Conservation (phyloP, 2,888 invertebrate species). For the Encarsia formosa region DNA sequence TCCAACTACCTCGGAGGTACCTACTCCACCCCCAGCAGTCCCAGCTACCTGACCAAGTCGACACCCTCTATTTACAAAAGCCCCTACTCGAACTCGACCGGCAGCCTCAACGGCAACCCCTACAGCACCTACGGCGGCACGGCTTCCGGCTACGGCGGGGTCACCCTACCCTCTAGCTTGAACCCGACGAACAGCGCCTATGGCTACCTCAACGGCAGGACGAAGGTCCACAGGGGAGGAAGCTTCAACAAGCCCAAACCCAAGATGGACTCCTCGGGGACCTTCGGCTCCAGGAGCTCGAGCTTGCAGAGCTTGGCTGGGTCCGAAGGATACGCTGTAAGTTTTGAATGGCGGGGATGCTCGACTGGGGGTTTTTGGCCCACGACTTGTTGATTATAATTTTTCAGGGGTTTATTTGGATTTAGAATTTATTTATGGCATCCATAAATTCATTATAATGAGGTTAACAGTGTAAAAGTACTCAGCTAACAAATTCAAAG, state of each 20-base stretch:
- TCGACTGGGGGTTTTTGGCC: too few relatives aligned
- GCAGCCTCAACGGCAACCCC: slow-evolving; percentile 44
- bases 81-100: slow-evolving; percentile 46
- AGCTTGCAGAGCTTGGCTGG: slow-evolving; percentile 51
- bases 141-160: slow-evolving; percentile 65
- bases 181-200: slow-evolving; percentile 54
- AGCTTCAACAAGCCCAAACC: slow-evolving; percentile 42
- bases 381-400: too few relatives aligned
- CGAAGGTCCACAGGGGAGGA: slow-evolving; percentile 39
- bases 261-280: slow-evolving; percentile 33
- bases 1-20: slow-evolving; percentile 38
- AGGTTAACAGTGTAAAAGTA: too few relatives aligned
- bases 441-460: too few relatives aligned
- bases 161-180: slow-evolving; percentile 61
- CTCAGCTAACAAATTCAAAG: too few relatives aligned
- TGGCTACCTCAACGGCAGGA: slow-evolving; percentile 31
- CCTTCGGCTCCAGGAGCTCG: slow-evolving; percentile 46
- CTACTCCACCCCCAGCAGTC: slow-evolving; percentile 10
- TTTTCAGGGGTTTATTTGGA: too few relatives aligned
- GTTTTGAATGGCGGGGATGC: too few relatives aligned
- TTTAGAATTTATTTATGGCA: too few relatives aligned
- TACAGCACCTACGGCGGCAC: slow-evolving; percentile 61
- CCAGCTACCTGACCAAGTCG: slow-evolving; percentile 16
- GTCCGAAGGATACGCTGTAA: slow-evolving; percentile 84
- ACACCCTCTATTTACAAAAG: slow-evolving; percentile 18